These are phyloP conservation scores for Meriones psammophilus DNA, from an alignment of 2,797 vertebrate species.

Conservation along the genomic window DNA sequence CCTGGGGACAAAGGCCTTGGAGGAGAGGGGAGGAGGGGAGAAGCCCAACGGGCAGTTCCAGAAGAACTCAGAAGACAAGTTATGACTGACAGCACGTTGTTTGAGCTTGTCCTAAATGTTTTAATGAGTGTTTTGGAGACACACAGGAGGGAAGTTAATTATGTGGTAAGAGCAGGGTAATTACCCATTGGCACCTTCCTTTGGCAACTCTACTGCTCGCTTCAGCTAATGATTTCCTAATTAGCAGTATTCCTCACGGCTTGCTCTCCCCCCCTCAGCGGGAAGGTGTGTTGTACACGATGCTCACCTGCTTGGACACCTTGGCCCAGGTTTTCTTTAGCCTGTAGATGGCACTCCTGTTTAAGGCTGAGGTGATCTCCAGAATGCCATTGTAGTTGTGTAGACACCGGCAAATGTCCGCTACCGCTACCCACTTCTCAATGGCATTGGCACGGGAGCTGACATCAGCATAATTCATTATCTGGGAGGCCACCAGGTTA, in stretches of 20 bases:
- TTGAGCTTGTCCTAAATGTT: neutral
- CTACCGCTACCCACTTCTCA: slow-evolving; percentile 97
- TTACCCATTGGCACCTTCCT: slow-evolving; percentile 63
- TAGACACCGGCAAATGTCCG: slow-evolving; percentile 96
- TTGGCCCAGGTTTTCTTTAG: slow-evolving; percentile 98
- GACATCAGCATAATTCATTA: slow-evolving; percentile 96
- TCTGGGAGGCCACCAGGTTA: slow-evolving; percentile 98
- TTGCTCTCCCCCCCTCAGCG: neutral
- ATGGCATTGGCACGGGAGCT: slow-evolving; percentile 94
- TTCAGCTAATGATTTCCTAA: slow-evolving; percentile 51
- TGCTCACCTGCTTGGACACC: slow-evolving; percentile 95
- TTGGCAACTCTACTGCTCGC: slow-evolving; percentile 32
- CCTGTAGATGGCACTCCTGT: slow-evolving; percentile 97
- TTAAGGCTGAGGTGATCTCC: slow-evolving; percentile 97
- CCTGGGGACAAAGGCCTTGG: neutral
- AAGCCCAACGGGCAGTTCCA: no score
- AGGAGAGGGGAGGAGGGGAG: neutral
- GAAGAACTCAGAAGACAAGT: neutral
- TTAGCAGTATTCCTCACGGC: neutral
- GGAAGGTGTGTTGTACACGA: rapidly evolving
- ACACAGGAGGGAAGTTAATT: slow-evolving; percentile 52
- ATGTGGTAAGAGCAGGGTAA: slow-evolving; percentile 57
- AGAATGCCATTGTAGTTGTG: slow-evolving; percentile 97
- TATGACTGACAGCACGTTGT: neutral
- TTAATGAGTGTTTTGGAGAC: slow-evolving; percentile 58